A percentile compares a stretch with the other conserved stretches of the same genome.
phyloP scores from a whole-genome alignment of 2,888 invertebrate species.

The Merodon equestris region DNA sequence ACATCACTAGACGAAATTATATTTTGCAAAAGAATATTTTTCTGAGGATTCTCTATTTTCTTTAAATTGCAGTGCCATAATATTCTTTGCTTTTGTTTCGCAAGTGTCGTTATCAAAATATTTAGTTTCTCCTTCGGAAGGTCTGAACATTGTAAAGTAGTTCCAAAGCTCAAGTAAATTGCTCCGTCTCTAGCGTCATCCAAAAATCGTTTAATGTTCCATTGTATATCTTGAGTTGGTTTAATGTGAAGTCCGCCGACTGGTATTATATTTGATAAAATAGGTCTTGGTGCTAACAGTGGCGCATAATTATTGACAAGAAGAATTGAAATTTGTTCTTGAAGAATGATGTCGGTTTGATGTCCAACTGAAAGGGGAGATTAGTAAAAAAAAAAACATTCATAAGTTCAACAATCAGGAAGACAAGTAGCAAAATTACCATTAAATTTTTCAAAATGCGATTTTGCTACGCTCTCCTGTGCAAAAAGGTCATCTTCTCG shows the following conservation, averaged over 20 bases:
- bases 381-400: constrained; percentile 40
- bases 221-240: constrained; percentile 75
- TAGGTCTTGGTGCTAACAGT: constrained; percentile 78
- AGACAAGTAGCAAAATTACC: constrained; percentile 69
- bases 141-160: constrained; percentile 77
- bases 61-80: constrained; percentile 80
- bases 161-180: constrained; percentile 79
- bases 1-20: constrained; percentile 81
- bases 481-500: constrained; percentile 73
- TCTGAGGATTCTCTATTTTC: constrained; percentile 74
- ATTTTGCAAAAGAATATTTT: constrained; percentile 79
- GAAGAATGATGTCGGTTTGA: no score
- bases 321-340: constrained; percentile 78
- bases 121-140: constrained; percentile 76
- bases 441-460: constrained; percentile 73
- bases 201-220: constrained; percentile 78
- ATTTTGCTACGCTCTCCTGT: constrained; percentile 75
- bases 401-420: neutral
- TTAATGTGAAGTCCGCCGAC: constrained; percentile 81
- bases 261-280: constrained; percentile 79
- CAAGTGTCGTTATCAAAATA: constrained; percentile 76
- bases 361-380: no score
- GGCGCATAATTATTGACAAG: constrained; percentile 80
- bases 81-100: constrained; percentile 76
- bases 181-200: constrained; percentile 78